Evolutionary conservation across 2,113 vertebrate genomes (phyloP).

Genomic region (Herpetotheres cachinnans): DNA sequence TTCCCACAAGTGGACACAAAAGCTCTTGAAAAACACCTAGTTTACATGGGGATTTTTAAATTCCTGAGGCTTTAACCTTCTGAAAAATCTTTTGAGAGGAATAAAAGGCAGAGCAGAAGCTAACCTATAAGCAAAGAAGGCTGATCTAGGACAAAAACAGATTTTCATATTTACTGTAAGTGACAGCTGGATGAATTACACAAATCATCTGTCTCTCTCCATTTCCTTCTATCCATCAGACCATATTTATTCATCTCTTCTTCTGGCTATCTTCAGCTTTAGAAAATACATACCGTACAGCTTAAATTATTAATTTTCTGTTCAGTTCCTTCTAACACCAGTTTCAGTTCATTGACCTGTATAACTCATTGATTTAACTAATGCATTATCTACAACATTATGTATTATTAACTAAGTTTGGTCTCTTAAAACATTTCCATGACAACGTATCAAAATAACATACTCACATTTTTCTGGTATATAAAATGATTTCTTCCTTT

Average conservation of each 20-base stretch:
- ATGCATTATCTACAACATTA: slow-evolving; percentile 54
- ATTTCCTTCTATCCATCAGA: neutral
- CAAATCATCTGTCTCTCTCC: slow-evolving; percentile 38
- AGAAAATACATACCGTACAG: slow-evolving; percentile 32
- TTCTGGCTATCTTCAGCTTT: slow-evolving; percentile 55
- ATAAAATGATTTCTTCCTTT: slow-evolving; percentile 14
- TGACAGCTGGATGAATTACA: slow-evolving; percentile 64
- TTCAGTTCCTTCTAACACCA: slow-evolving; percentile 44
- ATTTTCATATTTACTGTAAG: slow-evolving; percentile 62
- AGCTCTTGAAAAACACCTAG: neutral
- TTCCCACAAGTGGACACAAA: neutral
- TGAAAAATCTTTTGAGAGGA: slow-evolving; percentile 38
- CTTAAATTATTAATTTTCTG: slow-evolving; percentile 68
- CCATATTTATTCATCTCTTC: slow-evolving; percentile 30
- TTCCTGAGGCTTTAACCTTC: neutral
- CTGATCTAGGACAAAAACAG: slow-evolving; percentile 58
- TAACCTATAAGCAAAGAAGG: neutral
- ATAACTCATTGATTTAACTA: slow-evolving; percentile 65
- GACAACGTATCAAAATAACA: slow-evolving; percentile 64
- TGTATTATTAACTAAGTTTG: slow-evolving; percentile 70
- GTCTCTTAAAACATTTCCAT: slow-evolving; percentile 59
- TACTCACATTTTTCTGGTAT: neutral
- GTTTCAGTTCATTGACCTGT: slow-evolving; percentile 66
- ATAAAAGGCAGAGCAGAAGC: slow-evolving; percentile 35
- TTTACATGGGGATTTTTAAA: neutral